Conservation (phyloP, 92 coral and sea anemone species). For the Zoanthus gigantus region DNA sequence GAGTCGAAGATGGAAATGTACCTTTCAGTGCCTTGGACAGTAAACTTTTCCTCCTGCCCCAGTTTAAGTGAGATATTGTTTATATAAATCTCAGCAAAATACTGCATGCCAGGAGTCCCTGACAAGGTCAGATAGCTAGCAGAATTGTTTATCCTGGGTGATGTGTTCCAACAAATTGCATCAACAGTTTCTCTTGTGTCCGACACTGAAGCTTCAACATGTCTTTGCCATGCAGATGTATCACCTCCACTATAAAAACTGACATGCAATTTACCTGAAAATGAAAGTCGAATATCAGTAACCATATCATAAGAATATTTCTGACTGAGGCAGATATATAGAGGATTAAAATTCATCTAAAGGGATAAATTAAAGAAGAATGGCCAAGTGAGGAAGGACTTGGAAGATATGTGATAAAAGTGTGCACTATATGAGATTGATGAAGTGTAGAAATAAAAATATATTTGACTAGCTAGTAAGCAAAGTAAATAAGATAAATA, state of each 20-base stretch:
- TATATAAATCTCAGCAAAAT: constrained; percentile 42
- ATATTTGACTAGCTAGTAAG: too few relatives aligned
- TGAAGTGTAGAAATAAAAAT: too few relatives aligned
- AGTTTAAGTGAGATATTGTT: constrained; percentile 20
- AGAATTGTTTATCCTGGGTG: not conserved
- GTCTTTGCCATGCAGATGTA: not conserved
- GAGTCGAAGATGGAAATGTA: constrained; percentile 54
- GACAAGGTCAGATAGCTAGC: constrained; percentile 37
- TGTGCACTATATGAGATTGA: too few relatives aligned
- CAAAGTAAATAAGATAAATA: too few relatives aligned
- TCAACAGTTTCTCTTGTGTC: not conserved
- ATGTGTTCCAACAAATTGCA: constrained; percentile 1
- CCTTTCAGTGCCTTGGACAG: not conserved
- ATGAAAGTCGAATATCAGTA: too few relatives aligned
- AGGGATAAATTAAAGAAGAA: too few relatives aligned
- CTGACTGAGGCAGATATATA: too few relatives aligned
- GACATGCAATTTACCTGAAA: constrained; percentile 10
- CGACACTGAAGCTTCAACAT: constrained; percentile 1
- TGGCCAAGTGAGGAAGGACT: too few relatives aligned
- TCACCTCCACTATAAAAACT: constrained; percentile 8
- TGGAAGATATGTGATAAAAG: too few relatives aligned
- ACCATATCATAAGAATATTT: too few relatives aligned
- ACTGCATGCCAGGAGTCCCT: constrained; percentile 68
- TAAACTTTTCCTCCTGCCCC: not conserved
- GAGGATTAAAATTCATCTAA: too few relatives aligned